Percentiles rank a stretch among this genome's conserved stretches.
Conservation (phyloP, 2,113 vertebrate species). For the Notothenia coriiceps region DNA sequence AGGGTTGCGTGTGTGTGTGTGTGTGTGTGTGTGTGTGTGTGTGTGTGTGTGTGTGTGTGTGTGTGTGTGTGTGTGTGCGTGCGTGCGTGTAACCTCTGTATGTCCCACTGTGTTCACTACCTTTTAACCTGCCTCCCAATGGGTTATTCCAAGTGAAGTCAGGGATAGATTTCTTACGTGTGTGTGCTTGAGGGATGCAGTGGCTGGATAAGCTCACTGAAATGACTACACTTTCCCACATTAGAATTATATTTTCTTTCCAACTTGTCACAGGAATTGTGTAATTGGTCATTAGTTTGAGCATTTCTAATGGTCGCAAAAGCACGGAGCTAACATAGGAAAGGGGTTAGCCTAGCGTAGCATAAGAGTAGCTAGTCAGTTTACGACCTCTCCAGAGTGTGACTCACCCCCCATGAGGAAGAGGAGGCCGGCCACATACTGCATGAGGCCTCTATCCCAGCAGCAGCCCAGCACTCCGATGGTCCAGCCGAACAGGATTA, state of each 20-base stretch:
- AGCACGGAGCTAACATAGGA: too few species aligned
- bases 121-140: too few species aligned
- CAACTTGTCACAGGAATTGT: too few species aligned
- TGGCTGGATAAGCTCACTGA: neutral
- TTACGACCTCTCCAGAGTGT: too few species aligned
- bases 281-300: too few species aligned
- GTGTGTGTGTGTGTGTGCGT: neutral
- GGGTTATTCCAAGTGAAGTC: too few species aligned
- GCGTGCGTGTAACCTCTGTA: too few species aligned
- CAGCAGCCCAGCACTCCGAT: slow-evolving; percentile 96
- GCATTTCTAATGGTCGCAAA: too few species aligned
- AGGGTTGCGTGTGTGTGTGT: neutral
- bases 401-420: slow-evolving; percentile 99
- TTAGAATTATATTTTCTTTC: neutral
- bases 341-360: too few species aligned
- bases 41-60: neutral
- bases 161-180: too few species aligned
- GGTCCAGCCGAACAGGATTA: slow-evolving; percentile 98
- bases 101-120: too few species aligned
- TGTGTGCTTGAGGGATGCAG: neutral
- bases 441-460: slow-evolving; percentile 98
- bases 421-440: slow-evolving; percentile 97
- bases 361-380: too few species aligned
- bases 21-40: neutral
- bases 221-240: neutral